phyloP scores from a whole-genome alignment of 23 tunicate species.

The Ascidia mentula region DNA sequence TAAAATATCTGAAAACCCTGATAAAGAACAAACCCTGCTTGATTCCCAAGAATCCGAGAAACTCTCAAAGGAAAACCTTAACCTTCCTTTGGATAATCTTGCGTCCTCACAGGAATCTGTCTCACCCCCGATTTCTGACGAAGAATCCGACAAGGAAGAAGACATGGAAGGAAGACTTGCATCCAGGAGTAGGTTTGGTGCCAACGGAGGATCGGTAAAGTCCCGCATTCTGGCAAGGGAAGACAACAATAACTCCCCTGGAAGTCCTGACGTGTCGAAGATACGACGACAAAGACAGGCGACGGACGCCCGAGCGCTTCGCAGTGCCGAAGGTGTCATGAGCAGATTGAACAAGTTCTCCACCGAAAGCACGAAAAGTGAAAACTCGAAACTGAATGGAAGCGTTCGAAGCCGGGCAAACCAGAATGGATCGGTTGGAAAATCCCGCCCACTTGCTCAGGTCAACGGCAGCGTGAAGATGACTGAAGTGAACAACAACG shows the following conservation, averaged over 20 bases:
- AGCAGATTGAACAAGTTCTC: constrained; percentile 74
- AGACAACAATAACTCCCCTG: not conserved
- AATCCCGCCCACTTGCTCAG: not conserved
- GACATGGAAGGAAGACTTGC: constrained; percentile 47
- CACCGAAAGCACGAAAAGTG: constrained; percentile 2
- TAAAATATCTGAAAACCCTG: too few species aligned
- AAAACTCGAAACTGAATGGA: constrained; percentile 19
- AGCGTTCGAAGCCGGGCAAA: constrained; percentile 6
- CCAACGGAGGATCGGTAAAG: constrained; percentile 50
- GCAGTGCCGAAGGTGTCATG: constrained; percentile 37
- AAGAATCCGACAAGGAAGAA: constrained; percentile 27
- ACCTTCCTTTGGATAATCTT: not conserved
- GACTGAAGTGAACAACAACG: not conserved
- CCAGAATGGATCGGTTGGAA: constrained; percentile 5
- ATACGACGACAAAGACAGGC: constrained; percentile 18
- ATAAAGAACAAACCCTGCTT: too few species aligned
- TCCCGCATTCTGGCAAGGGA: constrained; percentile 71
- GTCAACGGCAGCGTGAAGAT: constrained; percentile 2
- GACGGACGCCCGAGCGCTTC: constrained; percentile 37
- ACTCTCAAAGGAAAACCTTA: not conserved
- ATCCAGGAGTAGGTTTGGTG: constrained; percentile 33
- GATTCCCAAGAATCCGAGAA: too few species aligned
- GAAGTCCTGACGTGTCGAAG: not conserved
- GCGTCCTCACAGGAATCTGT: not conserved
- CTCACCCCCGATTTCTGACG: not conserved